A percentile compares a stretch with the other conserved stretches of the same genome.
phyloP scores from a whole-genome alignment of 2,113 vertebrate genomes.

The Pitta sordida region DNA sequence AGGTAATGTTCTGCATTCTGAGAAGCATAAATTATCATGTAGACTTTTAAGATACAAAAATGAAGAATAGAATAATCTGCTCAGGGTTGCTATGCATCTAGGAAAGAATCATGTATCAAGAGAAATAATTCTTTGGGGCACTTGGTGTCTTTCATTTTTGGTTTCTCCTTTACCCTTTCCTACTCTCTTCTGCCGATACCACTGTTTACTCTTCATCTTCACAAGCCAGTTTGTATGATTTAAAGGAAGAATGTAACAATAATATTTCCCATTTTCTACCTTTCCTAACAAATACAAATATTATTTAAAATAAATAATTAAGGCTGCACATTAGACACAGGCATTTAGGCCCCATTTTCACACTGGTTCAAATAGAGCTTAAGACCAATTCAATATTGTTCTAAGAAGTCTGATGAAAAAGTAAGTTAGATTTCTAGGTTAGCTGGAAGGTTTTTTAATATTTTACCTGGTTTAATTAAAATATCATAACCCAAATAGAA shows the following conservation, averaged over 20 bases:
- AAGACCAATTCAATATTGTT: not conserved
- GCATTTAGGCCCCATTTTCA: not conserved
- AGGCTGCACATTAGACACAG: not conserved
- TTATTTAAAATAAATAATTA: not conserved
- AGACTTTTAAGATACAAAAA: not conserved
- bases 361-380: not conserved
- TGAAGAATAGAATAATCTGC: not conserved
- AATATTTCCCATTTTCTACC: not conserved
- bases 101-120: not conserved
- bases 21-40: not conserved
- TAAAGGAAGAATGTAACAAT: not conserved
- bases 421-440: not conserved
- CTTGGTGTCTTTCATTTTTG: not conserved
- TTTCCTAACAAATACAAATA: not conserved
- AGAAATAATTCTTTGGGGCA: not conserved
- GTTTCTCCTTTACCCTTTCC: not conserved
- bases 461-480: conserved; percentile 11
- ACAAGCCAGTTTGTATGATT: not conserved
- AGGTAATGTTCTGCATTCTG: not conserved
- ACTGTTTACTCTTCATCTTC: not conserved
- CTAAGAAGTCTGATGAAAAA: not conserved
- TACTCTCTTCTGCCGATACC: not conserved
- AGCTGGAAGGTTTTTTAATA: not conserved
- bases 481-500: not conserved
- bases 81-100: not conserved